A percentile compares a stretch with the other conserved stretches of the same genome.
These are phyloP conservation scores for Lithophane socia DNA, from an alignment of 2,888 invertebrate genomes.

Conservation along the genomic window DNA sequence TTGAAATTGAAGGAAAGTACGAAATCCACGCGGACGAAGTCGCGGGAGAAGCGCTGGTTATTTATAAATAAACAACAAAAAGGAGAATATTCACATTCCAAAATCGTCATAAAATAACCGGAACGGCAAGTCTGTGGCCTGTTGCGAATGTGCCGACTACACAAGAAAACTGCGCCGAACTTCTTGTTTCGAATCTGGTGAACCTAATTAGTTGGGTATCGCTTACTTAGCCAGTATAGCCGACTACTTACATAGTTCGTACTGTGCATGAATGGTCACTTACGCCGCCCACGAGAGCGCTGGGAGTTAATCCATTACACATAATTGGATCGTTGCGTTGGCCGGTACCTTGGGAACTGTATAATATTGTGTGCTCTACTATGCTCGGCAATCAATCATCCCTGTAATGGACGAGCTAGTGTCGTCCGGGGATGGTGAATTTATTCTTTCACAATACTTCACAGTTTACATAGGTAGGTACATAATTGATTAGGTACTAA, in stretches of 20 bases:
- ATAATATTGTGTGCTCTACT: conserved; percentile 43
- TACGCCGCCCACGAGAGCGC: conserved; percentile 52
- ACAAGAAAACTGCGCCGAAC: background rate
- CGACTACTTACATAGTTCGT: conserved; percentile 4
- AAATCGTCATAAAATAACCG: background rate
- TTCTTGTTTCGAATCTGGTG: background rate
- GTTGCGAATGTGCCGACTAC: background rate
- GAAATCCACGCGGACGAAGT: too few relatives aligned
- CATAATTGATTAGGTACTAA: conserved; percentile 10
- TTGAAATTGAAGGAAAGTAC: too few relatives aligned
- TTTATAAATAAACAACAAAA: background rate
- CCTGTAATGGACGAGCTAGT: conserved; percentile 64
- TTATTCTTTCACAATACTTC: conserved; percentile 31
- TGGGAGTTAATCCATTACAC: conserved; percentile 83
- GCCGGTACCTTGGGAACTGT: conserved; percentile 39
- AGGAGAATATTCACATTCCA: background rate
- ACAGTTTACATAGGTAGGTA: background rate
- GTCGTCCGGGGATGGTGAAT: conserved; percentile 66
- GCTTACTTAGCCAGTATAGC: background rate
- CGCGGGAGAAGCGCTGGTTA: too few relatives aligned
- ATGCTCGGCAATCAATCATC: conserved; percentile 73
- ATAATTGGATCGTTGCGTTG: conserved; percentile 83
- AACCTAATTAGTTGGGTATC: background rate
- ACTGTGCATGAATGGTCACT: conserved; percentile 63
- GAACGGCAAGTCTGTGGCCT: background rate